Percentiles rank a stretch among this genome's conserved stretches.
Evolutionary conservation across 2,113 vertebrate species (phyloP).

Genomic region (Syngnathus typhle): DNA sequence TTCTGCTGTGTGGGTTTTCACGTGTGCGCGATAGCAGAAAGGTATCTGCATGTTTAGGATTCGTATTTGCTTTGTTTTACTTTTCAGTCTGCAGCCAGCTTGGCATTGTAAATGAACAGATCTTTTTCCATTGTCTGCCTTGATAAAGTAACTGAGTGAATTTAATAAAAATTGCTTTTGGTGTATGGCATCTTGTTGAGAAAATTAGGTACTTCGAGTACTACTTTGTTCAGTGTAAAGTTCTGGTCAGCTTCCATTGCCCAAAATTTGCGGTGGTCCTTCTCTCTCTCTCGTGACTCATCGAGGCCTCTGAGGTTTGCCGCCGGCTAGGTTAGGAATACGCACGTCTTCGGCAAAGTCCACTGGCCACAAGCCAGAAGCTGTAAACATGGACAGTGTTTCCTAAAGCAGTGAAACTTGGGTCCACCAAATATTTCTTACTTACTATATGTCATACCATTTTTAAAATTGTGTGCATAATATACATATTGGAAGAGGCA

Average conservation of each 20-base stretch:
- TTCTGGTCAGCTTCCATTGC: conserved; percentile 22
- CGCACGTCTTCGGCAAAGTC: conserved; percentile 42
- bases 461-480: neutral
- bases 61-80: too few relatives aligned
- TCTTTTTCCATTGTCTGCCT: neutral
- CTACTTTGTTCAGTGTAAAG: neutral
- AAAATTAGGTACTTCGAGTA: neutral
- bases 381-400: neutral
- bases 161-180: too few relatives aligned
- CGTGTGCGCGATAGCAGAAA: conserved; percentile 34
- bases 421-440: neutral
- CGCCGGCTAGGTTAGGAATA: conserved; percentile 63
- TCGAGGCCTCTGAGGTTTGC: conserved; percentile 53
- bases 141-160: too few relatives aligned
- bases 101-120: neutral
- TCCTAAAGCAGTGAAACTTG: neutral
- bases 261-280: conserved; percentile 43
- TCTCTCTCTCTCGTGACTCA: conserved; percentile 54
- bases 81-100: neutral
- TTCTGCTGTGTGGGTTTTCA: neutral
- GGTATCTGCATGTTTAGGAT: conserved; percentile 39
- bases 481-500: neutral
- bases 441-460: neutral
- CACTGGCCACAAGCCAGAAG: conserved; percentile 30
- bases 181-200: too few relatives aligned